Conservation (phyloP, 37 sponge, comb jelly and placozoan genomes). For the Halichondria panicea region DNA sequence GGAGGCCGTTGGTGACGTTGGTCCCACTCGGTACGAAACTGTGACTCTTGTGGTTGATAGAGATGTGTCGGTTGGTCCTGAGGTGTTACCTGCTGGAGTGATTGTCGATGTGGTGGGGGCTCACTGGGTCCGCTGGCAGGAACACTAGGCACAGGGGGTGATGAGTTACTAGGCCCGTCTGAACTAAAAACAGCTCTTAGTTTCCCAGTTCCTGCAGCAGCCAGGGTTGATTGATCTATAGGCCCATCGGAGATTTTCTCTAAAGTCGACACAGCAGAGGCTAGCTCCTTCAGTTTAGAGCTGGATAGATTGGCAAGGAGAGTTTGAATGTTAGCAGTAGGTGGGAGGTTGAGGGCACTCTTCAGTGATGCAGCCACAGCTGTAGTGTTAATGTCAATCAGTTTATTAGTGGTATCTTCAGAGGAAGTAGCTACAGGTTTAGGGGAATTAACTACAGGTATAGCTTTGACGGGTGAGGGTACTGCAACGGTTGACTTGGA, state of each 20-base stretch:
- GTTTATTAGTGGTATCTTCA: neutral
- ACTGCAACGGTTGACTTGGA: neutral
- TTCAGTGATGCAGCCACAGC: neutral
- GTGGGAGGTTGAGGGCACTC: neutral
- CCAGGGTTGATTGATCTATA: no score
- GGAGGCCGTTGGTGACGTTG: no score
- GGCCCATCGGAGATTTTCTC: neutral
- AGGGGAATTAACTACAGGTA: neutral
- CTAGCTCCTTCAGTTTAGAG: conserved; percentile 57
- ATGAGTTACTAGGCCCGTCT: neutral
- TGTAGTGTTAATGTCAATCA: neutral
- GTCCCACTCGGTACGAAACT: no score
- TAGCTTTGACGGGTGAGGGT: neutral
- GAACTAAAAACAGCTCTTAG: neutral
- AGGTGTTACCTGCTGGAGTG: no score
- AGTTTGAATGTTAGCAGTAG: conserved; percentile 7
- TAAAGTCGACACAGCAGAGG: conserved; percentile 44
- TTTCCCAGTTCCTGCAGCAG: neutral
- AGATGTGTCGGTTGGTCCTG: no score
- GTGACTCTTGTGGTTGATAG: conserved; percentile 4
- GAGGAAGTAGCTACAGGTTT: neutral
- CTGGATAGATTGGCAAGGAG: conserved; percentile 48
- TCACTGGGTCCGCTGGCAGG: neutral
- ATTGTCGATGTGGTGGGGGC: conserved; percentile 8
- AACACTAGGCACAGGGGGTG: neutral